Base-by-base conservation (phyloP, 1,140 invertebrate genomes). In the Drosophila sechellia region DNA sequence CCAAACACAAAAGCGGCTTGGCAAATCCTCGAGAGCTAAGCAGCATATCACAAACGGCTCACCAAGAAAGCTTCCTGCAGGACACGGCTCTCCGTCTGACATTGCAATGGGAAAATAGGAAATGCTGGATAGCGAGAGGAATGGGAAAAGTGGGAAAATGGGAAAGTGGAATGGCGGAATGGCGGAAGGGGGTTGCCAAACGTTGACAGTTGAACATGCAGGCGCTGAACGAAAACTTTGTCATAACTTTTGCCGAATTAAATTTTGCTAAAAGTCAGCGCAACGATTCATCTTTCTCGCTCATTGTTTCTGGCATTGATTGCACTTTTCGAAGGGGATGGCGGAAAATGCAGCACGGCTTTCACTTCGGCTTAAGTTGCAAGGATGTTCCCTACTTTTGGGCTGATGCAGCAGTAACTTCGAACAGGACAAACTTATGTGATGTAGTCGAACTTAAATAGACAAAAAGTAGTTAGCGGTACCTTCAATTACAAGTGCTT, bases 241-340 rank as follows among this genome's bases (percentile, higher is more conserved):
- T 84, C 80, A 84, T 84, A 84, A 84, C 80, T 84, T 84, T 84
- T 73, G 66, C 69, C 79, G 77, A 84, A 84, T 84, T 84, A 84
- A 73, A 70, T 70, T 70, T 70, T 57, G 66, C 64, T 45, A 70
- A 70, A 57, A 70, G 66, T 70, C 66, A 70, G 66, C 66, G 52
- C 64, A 69, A 69, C 66, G 42, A 70, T 70, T 70, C 64, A 69
- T 70, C 64, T 70, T 70, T 50, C 49, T 70, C 50, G 66, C 43
- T 70, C 66, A 70, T 70, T 70, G 66, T 70, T 70, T 70, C 66
- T 70, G 64, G 66, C 66, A 70, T 70, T 70, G 66, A 70, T 70
- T 70, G 66, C 66, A 70, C 66, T 70, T 70, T 70, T 40, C 35
- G 35, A 10, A n/a, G 15, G 25, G 37, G 20, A 22, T 3, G 3